Evolutionary conservation across 2,888 invertebrate species (phyloP).

Genomic region (Ariolimax columbianus): DNA sequence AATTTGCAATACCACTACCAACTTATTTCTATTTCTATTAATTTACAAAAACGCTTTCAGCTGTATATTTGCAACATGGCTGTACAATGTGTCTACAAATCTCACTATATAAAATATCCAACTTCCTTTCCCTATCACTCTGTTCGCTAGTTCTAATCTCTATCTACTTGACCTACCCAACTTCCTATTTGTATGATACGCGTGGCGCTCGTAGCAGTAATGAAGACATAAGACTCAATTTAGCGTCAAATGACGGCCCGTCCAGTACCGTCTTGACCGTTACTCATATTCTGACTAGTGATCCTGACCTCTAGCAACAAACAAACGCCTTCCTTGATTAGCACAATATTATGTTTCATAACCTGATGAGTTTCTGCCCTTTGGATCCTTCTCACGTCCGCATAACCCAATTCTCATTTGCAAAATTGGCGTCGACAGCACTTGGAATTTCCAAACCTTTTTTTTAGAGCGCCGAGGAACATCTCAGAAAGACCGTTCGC

Average conservation of each 20-base stretch:
- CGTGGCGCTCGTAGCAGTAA: neutral
- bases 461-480: neutral
- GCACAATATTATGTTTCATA: conserved; percentile 43
- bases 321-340: conserved; percentile 15
- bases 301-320: neutral
- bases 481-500: conserved; percentile 7
- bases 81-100: neutral
- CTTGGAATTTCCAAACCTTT: conserved; percentile 2
- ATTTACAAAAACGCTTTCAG: no score
- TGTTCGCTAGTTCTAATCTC: no score
- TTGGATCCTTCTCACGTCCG: conserved; percentile 23
- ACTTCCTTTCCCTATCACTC: no score
- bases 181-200: no score
- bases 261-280: neutral
- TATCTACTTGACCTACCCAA: neutral
- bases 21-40: no score
- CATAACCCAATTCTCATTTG: conserved; percentile 44
- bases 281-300: neutral
- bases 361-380: conserved; percentile 13
- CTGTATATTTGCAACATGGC: neutral
- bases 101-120: neutral
- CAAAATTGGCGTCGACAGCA: conserved; percentile 39
- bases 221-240: neutral
- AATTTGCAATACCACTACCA: no score
- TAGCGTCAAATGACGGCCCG: neutral